Percentiles rank a stretch among this genome's conserved stretches.
These are phyloP conservation scores for Ceramica pisi DNA, from an alignment of 2,888 invertebrate species.

Conservation along the genomic window DNA sequence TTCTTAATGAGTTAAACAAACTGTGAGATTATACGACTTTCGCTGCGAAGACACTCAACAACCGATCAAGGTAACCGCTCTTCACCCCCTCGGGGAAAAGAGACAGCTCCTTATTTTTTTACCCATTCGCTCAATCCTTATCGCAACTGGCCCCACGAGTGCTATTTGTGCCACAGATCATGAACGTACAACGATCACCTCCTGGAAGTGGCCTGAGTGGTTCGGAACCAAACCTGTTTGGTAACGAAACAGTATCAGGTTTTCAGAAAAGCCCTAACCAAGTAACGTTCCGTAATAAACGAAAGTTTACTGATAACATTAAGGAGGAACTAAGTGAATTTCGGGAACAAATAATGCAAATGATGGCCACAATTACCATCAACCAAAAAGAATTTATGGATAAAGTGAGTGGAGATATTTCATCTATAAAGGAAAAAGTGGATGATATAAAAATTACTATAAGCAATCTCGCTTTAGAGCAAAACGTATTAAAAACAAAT, in stretches of 20 bases:
- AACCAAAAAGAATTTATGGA: slow-evolving; percentile 13
- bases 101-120: slow-evolving; percentile 8
- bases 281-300: too few relatives aligned
- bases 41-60: background rate
- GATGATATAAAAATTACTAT: too few relatives aligned
- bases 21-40: background rate
- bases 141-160: background rate
- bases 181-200: slow-evolving; percentile 12
- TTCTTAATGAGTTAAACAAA: background rate
- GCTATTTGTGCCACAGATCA: slow-evolving; percentile 3
- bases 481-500: too few relatives aligned
- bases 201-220: slow-evolving; percentile 23
- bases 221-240: slow-evolving; percentile 3
- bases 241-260: background rate
- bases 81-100: slow-evolving; percentile 9
- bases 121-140: slow-evolving; percentile 7
- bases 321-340: too few relatives aligned
- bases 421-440: too few relatives aligned
- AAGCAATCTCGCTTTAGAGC: too few relatives aligned
- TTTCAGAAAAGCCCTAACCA: background rate
- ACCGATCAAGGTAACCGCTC: slow-evolving; percentile 9
- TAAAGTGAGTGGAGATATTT: too few relatives aligned
- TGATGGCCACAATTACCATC: too few relatives aligned
- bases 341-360: too few relatives aligned
- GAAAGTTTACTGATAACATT: too few relatives aligned